Base-by-base conservation (phyloP, 2,797 vertebrate genomes). In the Clarias pachynema region DNA sequence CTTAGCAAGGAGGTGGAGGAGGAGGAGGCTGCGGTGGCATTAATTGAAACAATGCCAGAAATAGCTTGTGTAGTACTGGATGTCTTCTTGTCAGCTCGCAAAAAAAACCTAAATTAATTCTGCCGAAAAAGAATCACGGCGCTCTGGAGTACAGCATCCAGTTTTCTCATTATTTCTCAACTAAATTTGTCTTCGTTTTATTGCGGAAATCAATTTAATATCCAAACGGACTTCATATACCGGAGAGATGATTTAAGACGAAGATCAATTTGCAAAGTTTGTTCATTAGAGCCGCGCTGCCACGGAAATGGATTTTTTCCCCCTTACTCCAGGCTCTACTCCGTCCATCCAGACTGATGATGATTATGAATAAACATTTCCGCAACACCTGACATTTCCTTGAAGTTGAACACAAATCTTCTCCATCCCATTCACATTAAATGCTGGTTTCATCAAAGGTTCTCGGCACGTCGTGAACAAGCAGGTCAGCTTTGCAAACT, bases 11-110 rank as follows among this genome's bases (percentile, higher is more conserved):
- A 15, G 49, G 49, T 31, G 57, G 59, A 44, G n/a, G 53, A 56
- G 26, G 49, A 78, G 29, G 49, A 70, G 12, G 65, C 53, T 78
- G 63, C 2, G 37, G 3, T 29, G 53, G 18, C n/a, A 34, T 81
- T 87, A 81, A 84, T 84, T 84, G 77, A 81, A 84, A 84, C 77
- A 87, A 84, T 69, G 53, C 60, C 79, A 70, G 75, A 81, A 87
- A 87, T 84, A 87, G 56, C 68, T 82, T 24, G 12, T 44, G 57
- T 40, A 62, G 34, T 53, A 73, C 40, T 18, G 12, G 40, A 66
- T 57, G 65, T 65, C 68, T 34, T 81, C 34, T 68, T n/a, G 56
- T 70, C 73, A 18, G 63, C 26, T 86, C 16, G 26, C 18, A n/a
- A 63, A 63, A 26, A 74, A 49, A 56, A 66, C 3, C 15, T 4